Evolutionary conservation across 2,888 invertebrate genomes (phyloP), one percentile per base, ranked within the genome.

Genomic region (Blastobasis adustella): DNA sequence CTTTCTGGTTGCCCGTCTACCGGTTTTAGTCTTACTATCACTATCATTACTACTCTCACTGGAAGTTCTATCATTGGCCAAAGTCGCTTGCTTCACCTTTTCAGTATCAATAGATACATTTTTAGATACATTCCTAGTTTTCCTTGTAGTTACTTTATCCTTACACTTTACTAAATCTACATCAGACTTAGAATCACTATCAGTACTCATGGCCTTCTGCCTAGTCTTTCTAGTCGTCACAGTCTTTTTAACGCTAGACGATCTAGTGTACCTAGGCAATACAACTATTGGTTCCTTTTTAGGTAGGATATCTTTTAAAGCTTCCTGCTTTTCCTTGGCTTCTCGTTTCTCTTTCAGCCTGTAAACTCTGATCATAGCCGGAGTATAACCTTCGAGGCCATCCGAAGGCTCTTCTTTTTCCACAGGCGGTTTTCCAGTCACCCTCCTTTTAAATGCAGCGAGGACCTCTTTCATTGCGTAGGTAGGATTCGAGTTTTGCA

Each of bases 391-490:
- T 60, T 76, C 70, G 23, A 81, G 62, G 3, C 63, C 66, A 39
- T 71, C 64, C 4, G 59, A 54, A 6, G 49, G 43, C 6, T 79
- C 79, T 51, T 80, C 81, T 0, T 55, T 41, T 39, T 79, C 82
- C 58, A 79, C 83, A 9, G 46, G n/a, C 5, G 52, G 49, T 68
- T 78, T 79, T 0, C 81, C 80, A 0, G 76, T 53, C 23, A 77
- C 67, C 67, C 90, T 90, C 53, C 91, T 92, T 60, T 90, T 90
- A 62, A 91, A 91, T 65, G 86, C 90, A 43, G 91, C 89, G 51
- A 92, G 79, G 0, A 94, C 91, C 58, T 92, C 91, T 56, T 91
- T 82, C 94, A 94, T 94, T 1, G 93, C 93, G 47, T 92, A 91
- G 1, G 94, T 94, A 0, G 93, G 93, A 64, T 91, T 91, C 52